phyloP scores from a whole-genome alignment of 2,888 invertebrate genomes.

The Cenopis cana region DNA sequence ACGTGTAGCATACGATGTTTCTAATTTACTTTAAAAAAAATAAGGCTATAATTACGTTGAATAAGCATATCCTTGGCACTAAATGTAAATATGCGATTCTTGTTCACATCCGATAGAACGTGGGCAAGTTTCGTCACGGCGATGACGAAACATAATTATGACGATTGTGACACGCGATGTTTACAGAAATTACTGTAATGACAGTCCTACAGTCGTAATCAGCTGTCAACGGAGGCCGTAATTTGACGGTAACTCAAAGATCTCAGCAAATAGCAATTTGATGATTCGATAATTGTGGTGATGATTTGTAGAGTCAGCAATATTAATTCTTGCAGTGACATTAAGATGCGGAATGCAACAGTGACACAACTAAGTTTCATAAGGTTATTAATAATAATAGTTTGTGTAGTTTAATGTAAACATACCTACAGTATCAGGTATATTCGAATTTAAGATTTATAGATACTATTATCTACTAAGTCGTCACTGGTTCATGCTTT shows the following conservation, averaged over 20 bases:
- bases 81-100: slow-evolving; percentile 41
- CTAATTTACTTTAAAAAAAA: slow-evolving; percentile 17
- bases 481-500: neutral
- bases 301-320: slow-evolving; percentile 33
- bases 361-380: neutral
- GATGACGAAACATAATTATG: slow-evolving; percentile 40
- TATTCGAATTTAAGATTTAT: neutral
- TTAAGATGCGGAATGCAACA: slow-evolving; percentile 23
- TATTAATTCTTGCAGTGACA: slow-evolving; percentile 14
- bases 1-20: slow-evolving; percentile 4
- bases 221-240: slow-evolving; percentile 36
- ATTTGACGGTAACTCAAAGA: slow-evolving; percentile 32
- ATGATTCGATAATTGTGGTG: slow-evolving; percentile 27
- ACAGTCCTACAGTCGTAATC: slow-evolving; percentile 30
- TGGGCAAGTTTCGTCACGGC: slow-evolving; percentile 39
- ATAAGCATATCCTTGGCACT: slow-evolving; percentile 40
- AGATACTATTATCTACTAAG: neutral
- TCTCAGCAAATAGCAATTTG: slow-evolving; percentile 34
- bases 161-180: slow-evolving; percentile 42
- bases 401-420: neutral
- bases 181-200: slow-evolving; percentile 43
- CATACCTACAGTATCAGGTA: neutral
- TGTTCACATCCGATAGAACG: slow-evolving; percentile 36
- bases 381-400: neutral
- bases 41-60: slow-evolving; percentile 21